A percentile compares a stretch with the other conserved stretches of the same genome.
phyloP scores from a whole-genome alignment of 2,888 invertebrate genomes.

The Tigriopus californicus region DNA sequence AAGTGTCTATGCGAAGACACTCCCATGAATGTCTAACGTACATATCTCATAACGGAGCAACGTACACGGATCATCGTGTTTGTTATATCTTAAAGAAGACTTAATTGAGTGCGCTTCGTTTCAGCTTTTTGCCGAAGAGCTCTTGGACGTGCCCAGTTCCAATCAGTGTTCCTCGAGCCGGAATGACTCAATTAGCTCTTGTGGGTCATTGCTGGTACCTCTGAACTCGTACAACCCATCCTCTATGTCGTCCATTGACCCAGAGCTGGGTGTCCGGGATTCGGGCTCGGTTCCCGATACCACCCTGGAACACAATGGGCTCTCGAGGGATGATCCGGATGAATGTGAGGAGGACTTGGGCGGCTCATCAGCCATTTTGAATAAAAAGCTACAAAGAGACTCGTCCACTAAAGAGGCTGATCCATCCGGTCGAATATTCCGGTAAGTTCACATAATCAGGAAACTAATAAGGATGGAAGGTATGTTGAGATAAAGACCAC shows the following conservation, averaged over 20 bases:
- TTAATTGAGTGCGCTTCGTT: too few relatives aligned
- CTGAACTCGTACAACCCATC: background rate
- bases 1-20: too few relatives aligned
- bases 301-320: background rate
- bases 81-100: too few relatives aligned
- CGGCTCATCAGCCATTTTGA: background rate
- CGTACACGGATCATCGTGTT: too few relatives aligned
- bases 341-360: too few relatives aligned
- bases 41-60: too few relatives aligned
- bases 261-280: background rate
- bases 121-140: background rate
- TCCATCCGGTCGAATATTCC: constrained; percentile 34
- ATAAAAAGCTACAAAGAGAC: background rate
- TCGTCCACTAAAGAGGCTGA: constrained; percentile 20
- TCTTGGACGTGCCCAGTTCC: background rate
- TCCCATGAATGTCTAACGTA: too few relatives aligned
- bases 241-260: background rate
- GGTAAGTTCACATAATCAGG: background rate
- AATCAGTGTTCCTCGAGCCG: background rate
- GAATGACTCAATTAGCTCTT: background rate
- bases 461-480: too few relatives aligned
- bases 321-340: too few relatives aligned
- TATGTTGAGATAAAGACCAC: too few relatives aligned
- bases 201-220: background rate
- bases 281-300: background rate